These are phyloP conservation scores for Drosophila setosimentum DNA, from an alignment of 2,888 invertebrate genomes.

Conservation along the genomic window DNA sequence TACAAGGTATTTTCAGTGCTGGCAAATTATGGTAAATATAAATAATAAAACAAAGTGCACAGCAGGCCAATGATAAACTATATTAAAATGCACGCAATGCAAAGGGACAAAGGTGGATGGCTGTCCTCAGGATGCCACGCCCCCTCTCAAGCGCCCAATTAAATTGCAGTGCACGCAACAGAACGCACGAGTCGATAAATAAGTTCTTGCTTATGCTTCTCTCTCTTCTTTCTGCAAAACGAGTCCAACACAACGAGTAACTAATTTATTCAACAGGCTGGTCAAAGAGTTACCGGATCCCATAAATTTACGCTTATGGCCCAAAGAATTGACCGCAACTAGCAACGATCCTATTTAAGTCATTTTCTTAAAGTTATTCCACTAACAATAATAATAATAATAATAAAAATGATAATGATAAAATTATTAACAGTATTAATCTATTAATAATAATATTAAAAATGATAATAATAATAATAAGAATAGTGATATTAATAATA, in stretches of 20 bases:
- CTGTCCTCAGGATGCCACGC: conserved; percentile 52
- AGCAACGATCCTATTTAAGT: conserved; percentile 31
- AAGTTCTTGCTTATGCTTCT: conserved; percentile 28
- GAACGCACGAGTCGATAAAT: conserved; percentile 80
- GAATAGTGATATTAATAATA: neutral
- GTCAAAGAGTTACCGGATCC: conserved; percentile 11
- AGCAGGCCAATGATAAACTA: conserved; percentile 71
- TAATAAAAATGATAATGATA: neutral
- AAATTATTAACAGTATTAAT: neutral
- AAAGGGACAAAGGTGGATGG: conserved; percentile 15
- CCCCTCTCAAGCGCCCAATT: conserved; percentile 52
- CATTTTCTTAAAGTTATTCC: conserved; percentile 7
- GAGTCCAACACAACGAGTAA: conserved; percentile 25
- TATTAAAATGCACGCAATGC: conserved; percentile 74
- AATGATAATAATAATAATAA: neutral
- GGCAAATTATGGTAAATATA: conserved; percentile 77
- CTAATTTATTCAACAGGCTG: conserved; percentile 73
- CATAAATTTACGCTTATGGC: conserved; percentile 39
- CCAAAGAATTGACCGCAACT: conserved; percentile 38
- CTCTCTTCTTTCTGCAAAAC: conserved; percentile 32
- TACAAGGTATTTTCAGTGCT: conserved; percentile 19
- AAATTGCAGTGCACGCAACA: conserved; percentile 78
- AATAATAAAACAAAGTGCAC: conserved; percentile 78
- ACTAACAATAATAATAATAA: neutral
- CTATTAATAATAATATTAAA: neutral